A percentile compares a stretch with the other conserved stretches of the same genome.
These are phyloP conservation scores for Dreissena polymorpha DNA, from an alignment of 1,140 invertebrate species.

Conservation along the genomic window DNA sequence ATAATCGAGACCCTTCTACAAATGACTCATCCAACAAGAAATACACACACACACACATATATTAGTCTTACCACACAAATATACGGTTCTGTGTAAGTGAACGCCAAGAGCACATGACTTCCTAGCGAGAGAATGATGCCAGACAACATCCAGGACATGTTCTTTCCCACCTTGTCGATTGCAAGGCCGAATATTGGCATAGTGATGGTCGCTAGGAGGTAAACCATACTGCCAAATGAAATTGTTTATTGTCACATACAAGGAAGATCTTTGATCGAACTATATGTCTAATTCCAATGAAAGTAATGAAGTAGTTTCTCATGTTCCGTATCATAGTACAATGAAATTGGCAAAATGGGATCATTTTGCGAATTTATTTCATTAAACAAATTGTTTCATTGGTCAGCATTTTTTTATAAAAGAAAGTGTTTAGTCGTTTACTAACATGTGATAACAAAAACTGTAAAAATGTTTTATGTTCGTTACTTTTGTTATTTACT, in stretches of 20 bases:
- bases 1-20: no score
- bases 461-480: no score
- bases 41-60: no score
- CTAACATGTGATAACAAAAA: no score
- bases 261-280: background rate
- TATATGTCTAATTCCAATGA: background rate
- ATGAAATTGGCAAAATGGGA: background rate
- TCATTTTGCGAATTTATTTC: background rate
- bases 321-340: background rate
- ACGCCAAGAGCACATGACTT: slow-evolving; percentile 91
- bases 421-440: background rate
- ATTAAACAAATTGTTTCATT: background rate
- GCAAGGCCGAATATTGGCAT: slow-evolving; percentile 94
- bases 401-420: background rate
- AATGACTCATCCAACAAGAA: no score
- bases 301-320: background rate
- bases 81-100: slow-evolving; percentile 92
- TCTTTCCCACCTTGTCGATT: slow-evolving; percentile 94
- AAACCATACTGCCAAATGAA: slow-evolving; percentile 88
- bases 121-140: slow-evolving; percentile 89
- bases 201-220: slow-evolving; percentile 92
- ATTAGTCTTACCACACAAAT: slow-evolving; percentile 87
- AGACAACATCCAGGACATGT: slow-evolving; percentile 92
- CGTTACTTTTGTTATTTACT: no score
- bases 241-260: no score